Conservation (phyloP, 2,797 vertebrate species). For the Anisognathus igniventris region DNA sequence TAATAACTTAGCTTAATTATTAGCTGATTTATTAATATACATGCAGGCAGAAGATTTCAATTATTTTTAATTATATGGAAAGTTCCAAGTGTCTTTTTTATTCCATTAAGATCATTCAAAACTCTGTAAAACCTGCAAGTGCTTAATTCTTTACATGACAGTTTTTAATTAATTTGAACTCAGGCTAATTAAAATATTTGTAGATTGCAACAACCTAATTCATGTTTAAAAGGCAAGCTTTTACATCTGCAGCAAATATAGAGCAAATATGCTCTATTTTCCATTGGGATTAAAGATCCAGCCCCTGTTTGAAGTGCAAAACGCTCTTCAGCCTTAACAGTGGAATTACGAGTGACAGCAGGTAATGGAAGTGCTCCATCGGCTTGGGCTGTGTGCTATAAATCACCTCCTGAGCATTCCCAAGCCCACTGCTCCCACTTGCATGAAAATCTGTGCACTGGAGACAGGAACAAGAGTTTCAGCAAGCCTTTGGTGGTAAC, state of each 20-base stretch:
- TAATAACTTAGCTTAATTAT: background rate
- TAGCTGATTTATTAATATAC: background rate
- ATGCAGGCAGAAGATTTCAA: background rate
- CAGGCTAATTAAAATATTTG: constrained; percentile 34
- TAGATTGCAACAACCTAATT: background rate
- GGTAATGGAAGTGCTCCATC: background rate
- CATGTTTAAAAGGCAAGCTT: background rate
- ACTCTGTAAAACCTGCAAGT: background rate
- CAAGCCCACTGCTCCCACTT: background rate
- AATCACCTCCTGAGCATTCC: background rate
- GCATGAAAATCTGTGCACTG: background rate
- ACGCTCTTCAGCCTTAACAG: background rate
- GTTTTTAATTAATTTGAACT: constrained; percentile 42
- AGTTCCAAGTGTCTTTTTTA: background rate
- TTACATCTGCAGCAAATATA: background rate
- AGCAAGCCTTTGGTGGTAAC: background rate
- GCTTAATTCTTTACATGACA: background rate
- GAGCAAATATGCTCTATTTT: background rate
- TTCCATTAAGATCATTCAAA: background rate
- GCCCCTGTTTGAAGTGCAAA: background rate
- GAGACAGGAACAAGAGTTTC: background rate
- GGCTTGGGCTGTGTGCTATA: background rate
- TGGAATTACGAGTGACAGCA: background rate
- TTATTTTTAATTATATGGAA: constrained; percentile 22
- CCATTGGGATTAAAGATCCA: background rate